Evolutionary conservation across 2,113 vertebrate genomes (phyloP).

Genomic region (Mus pahari): DNA sequence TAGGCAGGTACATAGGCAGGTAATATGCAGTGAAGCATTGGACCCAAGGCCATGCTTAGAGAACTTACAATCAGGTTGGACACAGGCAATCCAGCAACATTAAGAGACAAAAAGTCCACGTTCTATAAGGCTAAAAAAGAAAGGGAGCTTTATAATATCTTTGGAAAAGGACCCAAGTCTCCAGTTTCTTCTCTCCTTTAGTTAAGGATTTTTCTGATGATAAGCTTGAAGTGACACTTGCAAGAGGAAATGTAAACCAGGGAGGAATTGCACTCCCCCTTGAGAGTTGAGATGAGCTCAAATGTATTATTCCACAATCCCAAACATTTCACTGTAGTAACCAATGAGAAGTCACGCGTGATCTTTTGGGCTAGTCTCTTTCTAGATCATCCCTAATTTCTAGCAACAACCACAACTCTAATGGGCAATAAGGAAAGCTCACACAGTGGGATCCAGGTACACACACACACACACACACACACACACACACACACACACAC

Average conservation of each 20-base stretch:
- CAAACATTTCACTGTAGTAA: background rate
- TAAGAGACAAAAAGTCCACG: background rate
- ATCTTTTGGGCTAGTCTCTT: background rate
- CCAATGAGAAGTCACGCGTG: background rate
- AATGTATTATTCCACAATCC: background rate
- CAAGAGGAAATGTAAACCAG: background rate
- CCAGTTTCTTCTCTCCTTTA: background rate
- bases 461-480: background rate
- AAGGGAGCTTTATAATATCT: background rate
- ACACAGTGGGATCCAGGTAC: background rate
- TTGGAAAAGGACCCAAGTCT: background rate
- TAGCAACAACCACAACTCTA: background rate
- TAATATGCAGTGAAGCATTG: background rate
- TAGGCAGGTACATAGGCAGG: too few relatives aligned
- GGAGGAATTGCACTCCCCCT: background rate
- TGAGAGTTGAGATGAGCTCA: background rate
- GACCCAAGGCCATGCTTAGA: background rate
- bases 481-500: background rate
- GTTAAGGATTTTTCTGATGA: background rate
- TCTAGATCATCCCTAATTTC: background rate
- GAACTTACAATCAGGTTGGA: background rate
- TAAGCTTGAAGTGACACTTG: background rate
- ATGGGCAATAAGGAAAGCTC: conserved; percentile 10
- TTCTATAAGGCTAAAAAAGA: background rate
- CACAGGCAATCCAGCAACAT: background rate